These are phyloP conservation scores for Scalopus aquaticus DNA, from an alignment of 2,113 vertebrate genomes.

Conservation along the genomic window DNA sequence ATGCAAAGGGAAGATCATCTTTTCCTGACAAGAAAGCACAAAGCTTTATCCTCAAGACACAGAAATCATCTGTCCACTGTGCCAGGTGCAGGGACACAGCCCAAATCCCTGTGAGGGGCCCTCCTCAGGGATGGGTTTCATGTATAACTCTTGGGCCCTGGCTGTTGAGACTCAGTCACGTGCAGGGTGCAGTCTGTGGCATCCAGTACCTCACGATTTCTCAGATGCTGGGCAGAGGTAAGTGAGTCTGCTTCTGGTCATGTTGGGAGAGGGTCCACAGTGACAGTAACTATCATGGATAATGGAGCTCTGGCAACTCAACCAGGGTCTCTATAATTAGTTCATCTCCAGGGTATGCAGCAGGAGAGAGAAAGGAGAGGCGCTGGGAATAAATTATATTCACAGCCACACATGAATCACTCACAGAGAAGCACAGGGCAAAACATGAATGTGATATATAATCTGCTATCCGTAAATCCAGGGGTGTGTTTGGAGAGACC, in stretches of 20 bases:
- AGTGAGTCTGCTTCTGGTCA: neutral
- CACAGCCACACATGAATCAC: neutral
- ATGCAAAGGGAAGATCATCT: neutral
- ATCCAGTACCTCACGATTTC: neutral
- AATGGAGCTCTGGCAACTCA: neutral
- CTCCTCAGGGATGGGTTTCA: neutral
- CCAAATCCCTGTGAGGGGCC: neutral
- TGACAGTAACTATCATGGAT: neutral
- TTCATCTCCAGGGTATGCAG: neutral
- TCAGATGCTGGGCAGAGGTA: slow-evolving; percentile 38
- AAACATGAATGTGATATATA: neutral
- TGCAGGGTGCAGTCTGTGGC: neutral
- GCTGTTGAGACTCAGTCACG: neutral
- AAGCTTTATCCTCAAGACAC: neutral
- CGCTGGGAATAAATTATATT: neutral
- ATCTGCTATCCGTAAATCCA: neutral
- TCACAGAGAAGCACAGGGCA: neutral
- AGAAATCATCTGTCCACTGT: neutral
- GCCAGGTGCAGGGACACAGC: neutral
- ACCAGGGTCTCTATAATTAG: neutral
- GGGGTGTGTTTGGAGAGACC: neutral
- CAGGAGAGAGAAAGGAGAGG: neutral
- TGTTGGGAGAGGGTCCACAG: neutral
- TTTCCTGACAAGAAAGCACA: neutral
- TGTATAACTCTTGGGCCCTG: neutral